phyloP scores from a whole-genome alignment of 2,797 vertebrate genomes.

The Lagorchestes hirsutus region DNA sequence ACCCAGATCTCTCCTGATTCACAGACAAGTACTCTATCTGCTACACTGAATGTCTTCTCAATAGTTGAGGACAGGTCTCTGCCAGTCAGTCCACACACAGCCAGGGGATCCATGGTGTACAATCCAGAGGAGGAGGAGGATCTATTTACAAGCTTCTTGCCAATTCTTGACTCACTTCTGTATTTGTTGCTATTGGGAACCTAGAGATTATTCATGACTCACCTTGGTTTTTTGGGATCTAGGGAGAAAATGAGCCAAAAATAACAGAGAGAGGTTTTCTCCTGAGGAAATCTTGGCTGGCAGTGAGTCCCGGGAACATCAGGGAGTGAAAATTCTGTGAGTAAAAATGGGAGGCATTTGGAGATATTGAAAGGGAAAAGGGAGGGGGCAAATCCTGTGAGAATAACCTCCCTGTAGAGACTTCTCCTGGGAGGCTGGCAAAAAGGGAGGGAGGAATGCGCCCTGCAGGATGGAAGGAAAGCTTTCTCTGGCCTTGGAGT shows the following conservation, averaged over 20 bases:
- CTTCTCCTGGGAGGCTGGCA: not conserved
- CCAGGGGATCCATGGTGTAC: not conserved
- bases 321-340: constrained; percentile 72
- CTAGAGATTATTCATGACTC: constrained; percentile 80
- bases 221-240: constrained; percentile 78
- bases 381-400: not conserved
- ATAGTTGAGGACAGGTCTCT: not conserved
- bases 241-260: constrained; percentile 69
- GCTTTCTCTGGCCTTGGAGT: not conserved
- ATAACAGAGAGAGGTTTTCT: constrained; percentile 77
- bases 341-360: constrained; percentile 76
- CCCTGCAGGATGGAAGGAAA: not conserved
- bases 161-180: constrained; percentile 85
- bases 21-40: not conserved
- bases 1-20: not conserved
- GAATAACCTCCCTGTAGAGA: not conserved
- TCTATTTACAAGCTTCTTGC: constrained; percentile 82
- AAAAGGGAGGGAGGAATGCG: not conserved
- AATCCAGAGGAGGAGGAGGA: not conserved
- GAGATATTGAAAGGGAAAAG: constrained; percentile 55
- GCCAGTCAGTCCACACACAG: not conserved
- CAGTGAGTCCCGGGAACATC: constrained; percentile 41
- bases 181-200: constrained; percentile 85
- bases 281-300: constrained; percentile 82
- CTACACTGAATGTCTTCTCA: not conserved